Base-by-base conservation (phyloP, 2,797 vertebrate species). In the Gallinago stenura region DNA sequence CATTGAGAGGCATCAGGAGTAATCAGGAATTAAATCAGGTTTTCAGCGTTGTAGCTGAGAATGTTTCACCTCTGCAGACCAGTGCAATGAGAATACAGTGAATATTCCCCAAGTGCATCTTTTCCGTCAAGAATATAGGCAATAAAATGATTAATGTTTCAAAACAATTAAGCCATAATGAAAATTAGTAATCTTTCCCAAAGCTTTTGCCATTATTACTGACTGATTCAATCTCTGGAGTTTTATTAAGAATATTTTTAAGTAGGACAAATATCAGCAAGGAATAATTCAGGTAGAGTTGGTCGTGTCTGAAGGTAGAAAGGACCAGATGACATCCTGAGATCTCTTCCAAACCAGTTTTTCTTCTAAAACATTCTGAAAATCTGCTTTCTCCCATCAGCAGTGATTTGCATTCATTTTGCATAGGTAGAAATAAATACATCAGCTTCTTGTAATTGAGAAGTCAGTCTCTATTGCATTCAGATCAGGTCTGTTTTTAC, bases 41-140 rank as follows among this genome's bases (percentile, higher is more conserved):
- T 95, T 96, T 96, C 93, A 93, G 86, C 66, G 22, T 69, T 75
- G 77, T 65, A 81, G 77, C 31, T 69, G 73, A 72, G 76, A 79
- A 39, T 46, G 43, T 87, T 93, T 83, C 82, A 62, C 56, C 78
- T 82, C 53, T 84, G 77, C 53, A 85, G 70, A 91, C 87, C 91
- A 83, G 70, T 64, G 50, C 53, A 1, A 73, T 33, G 58, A 89
- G 92, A 94, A 61, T 62, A 93, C 77, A 77, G 57, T 92, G 89
- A 89, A 77, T 93, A 72, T 72, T 93, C 77, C 71, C 83, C 18
- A 22, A 33, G 76, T 75, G 33, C 41, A 71, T 58, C 45, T 89
- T 66, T 92, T 85, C 75, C 45, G 35, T 72, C 73, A 79, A 46
- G 66, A 60, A 87, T 83, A 87, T 60, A 66, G 45, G 22, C n/a